Evolutionary conservation across 2,113 vertebrate species (phyloP), one percentile per base, ranked within the genome.

Genomic region (Apteryx owenii): DNA sequence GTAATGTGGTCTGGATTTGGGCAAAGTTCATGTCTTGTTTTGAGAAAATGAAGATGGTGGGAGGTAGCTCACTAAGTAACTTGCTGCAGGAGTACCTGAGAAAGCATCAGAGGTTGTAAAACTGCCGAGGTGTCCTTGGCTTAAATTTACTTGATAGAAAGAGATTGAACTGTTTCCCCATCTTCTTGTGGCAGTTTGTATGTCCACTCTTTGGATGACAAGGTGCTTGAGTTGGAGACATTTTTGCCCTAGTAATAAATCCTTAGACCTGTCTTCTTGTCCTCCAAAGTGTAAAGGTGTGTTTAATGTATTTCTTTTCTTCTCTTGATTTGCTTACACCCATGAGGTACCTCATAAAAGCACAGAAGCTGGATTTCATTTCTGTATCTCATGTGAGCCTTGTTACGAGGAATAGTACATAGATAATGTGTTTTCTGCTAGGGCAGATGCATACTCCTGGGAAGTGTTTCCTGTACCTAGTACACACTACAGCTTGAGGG

Each of bases 131-230:
- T 81, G 46, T 51, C 42, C 76, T 89, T 76, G 42, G 4, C 16
- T 88, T 56, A 78, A 26, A 17, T 68, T 93, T 64, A 54, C 48
- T 68, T 94, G 88, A 81, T 82, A 92, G 71, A 68, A 91, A 92
- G 42, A 17, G 15, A 48, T 25, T 16, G 48, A 50, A 36, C 33
- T 36, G 22, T 36, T 65, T 40, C 62, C 36, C 26, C 20, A 23
- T 85, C 94, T 94, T 86, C 36, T 71, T 87, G 70, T 81, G 60
- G 51, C 18, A 42, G 60, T 70, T 90, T 86, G 40, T 93, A 95
- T 89, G 84, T 81, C 26, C 5, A 7, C n/a, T 31, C 62, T 71
- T 94, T 68, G 69, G 9, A 75, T 81, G 38, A n/a, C 28, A 25
- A 28, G 56, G 38, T 38, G 60, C 56, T 56, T 36, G 69, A 46